These are phyloP conservation scores for Platycnemis pennipes DNA, from an alignment of 2,888 invertebrate species.

Conservation along the genomic window DNA sequence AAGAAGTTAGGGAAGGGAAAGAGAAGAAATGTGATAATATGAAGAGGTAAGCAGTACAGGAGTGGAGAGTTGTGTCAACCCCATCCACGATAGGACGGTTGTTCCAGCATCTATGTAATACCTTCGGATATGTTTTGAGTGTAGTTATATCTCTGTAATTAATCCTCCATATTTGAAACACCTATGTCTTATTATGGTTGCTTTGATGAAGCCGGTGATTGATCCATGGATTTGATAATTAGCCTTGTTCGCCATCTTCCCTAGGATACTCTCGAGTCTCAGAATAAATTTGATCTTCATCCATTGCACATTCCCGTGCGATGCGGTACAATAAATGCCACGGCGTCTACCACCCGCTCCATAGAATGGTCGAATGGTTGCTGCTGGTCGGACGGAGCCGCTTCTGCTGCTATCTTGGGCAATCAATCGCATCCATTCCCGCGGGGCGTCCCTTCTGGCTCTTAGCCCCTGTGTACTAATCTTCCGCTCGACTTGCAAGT, in stretches of 20 bases:
- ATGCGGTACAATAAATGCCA: conserved; percentile 1
- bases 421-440: conserved; percentile 49
- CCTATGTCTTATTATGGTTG: too few species aligned
- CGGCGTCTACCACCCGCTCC: conserved; percentile 1
- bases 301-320: neutral
- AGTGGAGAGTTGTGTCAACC: too few species aligned
- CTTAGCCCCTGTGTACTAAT: conserved; percentile 54
- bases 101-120: too few species aligned
- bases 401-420: conserved; percentile 13
- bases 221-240: neutral
- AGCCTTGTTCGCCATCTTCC: neutral
- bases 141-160: too few species aligned
- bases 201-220: too few species aligned
- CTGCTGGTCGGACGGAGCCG: neutral
- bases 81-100: too few species aligned
- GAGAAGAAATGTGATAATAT: too few species aligned
- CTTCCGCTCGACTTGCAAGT: conserved; percentile 58
- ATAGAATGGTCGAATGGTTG: neutral
- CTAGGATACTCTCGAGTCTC: neutral
- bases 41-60: too few species aligned
- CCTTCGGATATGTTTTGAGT: too few species aligned
- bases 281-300: neutral
- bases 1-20: too few species aligned
- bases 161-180: too few species aligned
- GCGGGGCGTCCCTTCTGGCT: neutral